These are phyloP conservation scores for Chydorus sphaericus DNA, from an alignment of 2,888 invertebrate species.

Conservation along the genomic window DNA sequence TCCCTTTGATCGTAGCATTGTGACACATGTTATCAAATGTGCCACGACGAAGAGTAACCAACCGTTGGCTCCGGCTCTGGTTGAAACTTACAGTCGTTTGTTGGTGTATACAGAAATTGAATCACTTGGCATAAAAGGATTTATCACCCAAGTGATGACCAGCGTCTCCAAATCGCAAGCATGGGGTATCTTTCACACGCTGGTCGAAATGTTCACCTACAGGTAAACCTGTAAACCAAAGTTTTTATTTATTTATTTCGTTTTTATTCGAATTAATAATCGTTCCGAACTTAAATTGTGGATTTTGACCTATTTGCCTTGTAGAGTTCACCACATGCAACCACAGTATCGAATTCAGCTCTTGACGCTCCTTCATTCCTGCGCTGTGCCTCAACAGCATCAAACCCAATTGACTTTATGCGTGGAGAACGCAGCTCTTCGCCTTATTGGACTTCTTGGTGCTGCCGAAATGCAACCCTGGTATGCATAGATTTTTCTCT, in stretches of 20 bases:
- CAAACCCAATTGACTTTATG: conserved; percentile 88
- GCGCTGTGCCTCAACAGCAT: conserved; percentile 83
- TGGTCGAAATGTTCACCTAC: conserved; percentile 93
- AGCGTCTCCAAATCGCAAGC: conserved; percentile 83
- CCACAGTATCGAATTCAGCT: conserved; percentile 88
- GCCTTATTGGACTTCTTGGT: conserved; percentile 76
- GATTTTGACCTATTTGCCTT: too few species aligned
- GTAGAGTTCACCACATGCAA: conserved; percentile 83
- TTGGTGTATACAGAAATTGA: conserved; percentile 94
- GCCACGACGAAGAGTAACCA: conserved; percentile 73
- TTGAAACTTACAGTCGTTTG: conserved; percentile 85
- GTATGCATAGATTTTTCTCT: conserved; percentile 31
- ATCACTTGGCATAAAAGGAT: conserved; percentile 89
- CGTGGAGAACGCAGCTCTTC: conserved; percentile 74
- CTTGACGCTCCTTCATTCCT: conserved; percentile 77
- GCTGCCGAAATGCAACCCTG: conserved; percentile 89
- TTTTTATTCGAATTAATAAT: too few species aligned
- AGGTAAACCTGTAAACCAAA: too few species aligned
- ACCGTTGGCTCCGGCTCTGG: conserved; percentile 75
- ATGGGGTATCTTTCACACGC: conserved; percentile 88
- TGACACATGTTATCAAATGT: conserved; percentile 75
- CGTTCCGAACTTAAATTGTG: too few species aligned
- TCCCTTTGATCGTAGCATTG: conserved; percentile 40
- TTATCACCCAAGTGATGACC: conserved; percentile 79
- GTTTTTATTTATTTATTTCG: too few species aligned